These are phyloP conservation scores for Pan troglodytes DNA, from an alignment of 2,113 vertebrate genomes.

Conservation along the genomic window NHGRI_mPanTro3-v2.1_pri NC_072407.2:101187001-101187500, in stretches of 20 bases:
- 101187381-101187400: neutral
- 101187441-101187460: neutral
- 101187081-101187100: slow-evolving; percentile 84
- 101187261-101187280: slow-evolving; percentile 63
- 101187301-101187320: neutral
- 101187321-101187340: slow-evolving; percentile 21
- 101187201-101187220: slow-evolving; percentile 81
- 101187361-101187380: neutral
- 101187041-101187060: slow-evolving; percentile 80
- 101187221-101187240: slow-evolving; percentile 73
- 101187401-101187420: neutral
- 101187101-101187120: slow-evolving; percentile 77
- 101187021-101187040: slow-evolving; percentile 80
- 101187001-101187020: slow-evolving; percentile 75
- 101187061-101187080: slow-evolving; percentile 82
- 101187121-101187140: slow-evolving; percentile 74
- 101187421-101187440: neutral
- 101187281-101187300: slow-evolving; percentile 64
- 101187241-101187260: slow-evolving; percentile 68
- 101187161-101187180: slow-evolving; percentile 82
- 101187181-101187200: slow-evolving; percentile 81
- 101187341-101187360: neutral
- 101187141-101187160: slow-evolving; percentile 79
- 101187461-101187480: neutral
- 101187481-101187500: neutral